phyloP scores from a whole-genome alignment of 2,888 invertebrate genomes.

The Anticlea derivata region DNA sequence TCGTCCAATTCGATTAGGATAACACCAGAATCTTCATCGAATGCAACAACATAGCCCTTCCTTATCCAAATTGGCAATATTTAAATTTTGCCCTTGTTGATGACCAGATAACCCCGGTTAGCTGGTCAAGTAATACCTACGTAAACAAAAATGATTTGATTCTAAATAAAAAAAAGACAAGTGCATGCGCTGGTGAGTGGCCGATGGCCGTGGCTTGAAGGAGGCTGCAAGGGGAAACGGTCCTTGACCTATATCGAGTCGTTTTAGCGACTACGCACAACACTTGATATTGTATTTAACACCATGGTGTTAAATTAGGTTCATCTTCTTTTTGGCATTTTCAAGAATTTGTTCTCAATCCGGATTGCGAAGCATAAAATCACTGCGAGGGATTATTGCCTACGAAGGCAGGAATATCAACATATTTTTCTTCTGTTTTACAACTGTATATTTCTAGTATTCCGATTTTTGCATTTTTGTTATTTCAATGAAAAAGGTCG shows the following conservation, averaged over 20 bases:
- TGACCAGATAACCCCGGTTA: constrained; percentile 68
- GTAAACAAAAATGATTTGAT: constrained; percentile 82
- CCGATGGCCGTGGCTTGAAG: constrained; percentile 75
- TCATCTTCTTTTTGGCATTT: constrained; percentile 12
- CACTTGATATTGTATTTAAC: constrained; percentile 19
- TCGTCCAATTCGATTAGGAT: too few species aligned
- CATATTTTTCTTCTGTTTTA: too few species aligned
- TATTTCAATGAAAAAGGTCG: too few species aligned
- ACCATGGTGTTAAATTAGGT: constrained; percentile 21
- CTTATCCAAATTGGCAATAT: constrained; percentile 44
- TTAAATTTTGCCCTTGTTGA: constrained; percentile 70
- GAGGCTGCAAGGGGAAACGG: constrained; percentile 79
- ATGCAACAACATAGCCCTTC: constrained; percentile 23
- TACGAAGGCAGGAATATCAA: neutral
- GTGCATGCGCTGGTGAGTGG: constrained; percentile 70
- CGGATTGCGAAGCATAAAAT: neutral
- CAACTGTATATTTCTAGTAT: too few species aligned
- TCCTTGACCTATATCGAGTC: constrained; percentile 75
- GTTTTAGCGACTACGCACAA: constrained; percentile 27
- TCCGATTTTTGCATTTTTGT: too few species aligned
- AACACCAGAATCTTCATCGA: neutral
- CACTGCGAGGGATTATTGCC: neutral
- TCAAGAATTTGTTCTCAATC: neutral
- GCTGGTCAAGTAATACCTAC: constrained; percentile 69
- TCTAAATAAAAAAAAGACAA: constrained; percentile 68